These are phyloP conservation scores for Iphiclides podalirius DNA, from an alignment of 2,888 invertebrate species.

Conservation along the genomic window DNA sequence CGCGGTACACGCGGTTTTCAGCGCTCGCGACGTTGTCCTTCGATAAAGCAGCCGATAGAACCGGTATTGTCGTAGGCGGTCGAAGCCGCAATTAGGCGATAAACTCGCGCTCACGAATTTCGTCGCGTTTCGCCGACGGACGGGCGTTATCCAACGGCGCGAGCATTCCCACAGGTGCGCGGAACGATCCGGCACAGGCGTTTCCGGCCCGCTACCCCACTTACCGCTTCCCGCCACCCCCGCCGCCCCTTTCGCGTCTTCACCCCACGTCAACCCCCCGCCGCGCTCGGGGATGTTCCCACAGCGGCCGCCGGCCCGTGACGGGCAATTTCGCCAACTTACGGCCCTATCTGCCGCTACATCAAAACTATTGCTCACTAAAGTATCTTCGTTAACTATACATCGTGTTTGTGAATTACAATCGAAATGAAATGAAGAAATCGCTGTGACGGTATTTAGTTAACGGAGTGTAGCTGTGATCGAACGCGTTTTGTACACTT, in stretches of 20 bases:
- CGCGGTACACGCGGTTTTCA: slow-evolving; percentile 8
- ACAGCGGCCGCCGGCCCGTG: slow-evolving; percentile 62
- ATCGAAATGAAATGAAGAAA: no score
- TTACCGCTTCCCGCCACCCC: slow-evolving; percentile 46
- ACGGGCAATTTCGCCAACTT: slow-evolving; percentile 66
- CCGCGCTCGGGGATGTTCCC: slow-evolving; percentile 54
- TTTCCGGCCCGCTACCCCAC: slow-evolving; percentile 72
- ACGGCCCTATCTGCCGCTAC: slow-evolving; percentile 1
- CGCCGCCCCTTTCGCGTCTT: no score
- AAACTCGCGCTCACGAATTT: no score
- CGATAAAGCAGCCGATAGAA: slow-evolving; percentile 25
- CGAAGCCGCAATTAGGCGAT: no score
- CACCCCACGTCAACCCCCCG: slow-evolving; percentile 38
- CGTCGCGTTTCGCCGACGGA: no score
- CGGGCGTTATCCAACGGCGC: no score
- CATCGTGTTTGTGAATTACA: no score
- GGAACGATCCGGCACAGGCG: slow-evolving; percentile 63
- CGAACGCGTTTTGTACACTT: no score
- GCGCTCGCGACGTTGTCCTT: slow-evolving; percentile 22
- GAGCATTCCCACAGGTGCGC: slow-evolving; percentile 72
- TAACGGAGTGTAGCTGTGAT: no score
- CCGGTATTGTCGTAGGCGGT: slow-evolving; percentile 26
- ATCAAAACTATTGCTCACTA: slow-evolving; percentile 34
- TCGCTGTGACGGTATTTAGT: no score
- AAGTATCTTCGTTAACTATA: neutral